Conservation (phyloP, 2,888 invertebrate species). For the Zaprionus obscuricornis region DNA sequence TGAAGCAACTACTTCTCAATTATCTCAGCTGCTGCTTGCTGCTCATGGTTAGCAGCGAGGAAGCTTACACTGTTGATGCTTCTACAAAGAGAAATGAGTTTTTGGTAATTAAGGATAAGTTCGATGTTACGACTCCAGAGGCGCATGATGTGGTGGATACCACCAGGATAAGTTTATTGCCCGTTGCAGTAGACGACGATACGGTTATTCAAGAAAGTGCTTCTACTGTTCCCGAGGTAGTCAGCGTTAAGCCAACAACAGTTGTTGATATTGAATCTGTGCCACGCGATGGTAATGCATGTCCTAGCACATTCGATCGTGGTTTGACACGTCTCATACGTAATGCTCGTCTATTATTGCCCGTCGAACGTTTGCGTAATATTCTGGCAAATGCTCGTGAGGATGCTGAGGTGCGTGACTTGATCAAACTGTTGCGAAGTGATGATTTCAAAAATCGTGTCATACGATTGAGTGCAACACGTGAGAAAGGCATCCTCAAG, state of each 20-base stretch:
- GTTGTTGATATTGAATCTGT: slow-evolving; percentile 1
- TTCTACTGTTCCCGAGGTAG: background rate
- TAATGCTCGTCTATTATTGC: slow-evolving; percentile 57
- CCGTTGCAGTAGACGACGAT: slow-evolving; percentile 30
- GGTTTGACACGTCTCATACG: slow-evolving; percentile 63
- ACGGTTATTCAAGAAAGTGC: background rate
- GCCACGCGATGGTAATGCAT: slow-evolving; percentile 39
- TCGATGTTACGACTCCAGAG: slow-evolving; percentile 24
- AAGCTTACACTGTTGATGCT: background rate
- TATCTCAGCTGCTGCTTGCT: slow-evolving; percentile 37
- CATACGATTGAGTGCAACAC: slow-evolving; percentile 34
- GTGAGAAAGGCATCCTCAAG: slow-evolving; percentile 45
- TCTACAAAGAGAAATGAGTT: too few species aligned
- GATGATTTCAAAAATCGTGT: slow-evolving; percentile 41
- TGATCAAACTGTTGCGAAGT: slow-evolving; percentile 49
- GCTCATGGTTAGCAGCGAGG: slow-evolving; percentile 30
- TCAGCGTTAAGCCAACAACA: background rate
- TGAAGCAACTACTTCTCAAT: slow-evolving; percentile 35
- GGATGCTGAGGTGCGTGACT: slow-evolving; percentile 58
- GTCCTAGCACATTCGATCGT: slow-evolving; percentile 45
- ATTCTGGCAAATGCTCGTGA: slow-evolving; percentile 55
- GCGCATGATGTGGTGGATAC: slow-evolving; percentile 24
- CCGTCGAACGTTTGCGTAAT: slow-evolving; percentile 51
- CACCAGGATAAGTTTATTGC: slow-evolving; percentile 52
- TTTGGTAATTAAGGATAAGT: too few species aligned